Evolutionary conservation across 2,797 vertebrate species (phyloP).

Genomic region (Eupleurogrammus muticus): DNA sequence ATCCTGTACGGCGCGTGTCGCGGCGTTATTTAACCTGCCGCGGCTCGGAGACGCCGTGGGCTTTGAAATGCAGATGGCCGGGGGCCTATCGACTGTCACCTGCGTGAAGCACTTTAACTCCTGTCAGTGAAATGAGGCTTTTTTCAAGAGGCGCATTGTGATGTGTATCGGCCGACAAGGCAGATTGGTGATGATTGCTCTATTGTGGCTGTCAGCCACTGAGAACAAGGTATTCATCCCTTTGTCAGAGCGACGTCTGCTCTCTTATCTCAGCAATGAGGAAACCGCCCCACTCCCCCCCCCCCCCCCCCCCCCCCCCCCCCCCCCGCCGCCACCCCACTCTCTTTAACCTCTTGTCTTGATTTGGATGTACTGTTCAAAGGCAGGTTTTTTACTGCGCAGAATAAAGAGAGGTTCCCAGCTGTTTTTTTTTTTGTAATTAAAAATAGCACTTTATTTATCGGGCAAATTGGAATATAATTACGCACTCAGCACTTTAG

Average conservation of each 20-base stretch:
- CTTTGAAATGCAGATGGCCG: conserved; percentile 83
- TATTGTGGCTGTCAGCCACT: conserved; percentile 74
- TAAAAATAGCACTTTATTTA: no score
- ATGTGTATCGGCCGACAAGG: conserved; percentile 76
- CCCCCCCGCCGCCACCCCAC: conserved; percentile 3
- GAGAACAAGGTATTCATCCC: conserved; percentile 79
- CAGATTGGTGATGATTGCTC: conserved; percentile 81
- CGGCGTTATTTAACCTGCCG: no score
- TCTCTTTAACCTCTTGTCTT: conserved; percentile 63
- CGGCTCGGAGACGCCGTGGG: conserved; percentile 10
- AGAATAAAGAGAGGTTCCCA: conserved; percentile 15
- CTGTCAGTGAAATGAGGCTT: conserved; percentile 67
- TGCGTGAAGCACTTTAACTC: conserved; percentile 77
- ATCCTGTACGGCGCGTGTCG: no score
- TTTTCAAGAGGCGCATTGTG: conserved; percentile 68
- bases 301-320: neutral
- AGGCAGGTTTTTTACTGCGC: conserved; percentile 39
- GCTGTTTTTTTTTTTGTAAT: neutral
- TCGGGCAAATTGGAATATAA: no score
- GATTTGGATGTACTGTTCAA: conserved; percentile 61
- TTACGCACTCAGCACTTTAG: no score
- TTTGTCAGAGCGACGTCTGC: conserved; percentile 66
- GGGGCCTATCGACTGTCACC: conserved; percentile 79
- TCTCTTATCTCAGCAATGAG: conserved; percentile 53
- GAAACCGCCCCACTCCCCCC: neutral